These are phyloP conservation scores for Cacoxenus indagator DNA, from an alignment of 2,888 invertebrate species.

Conservation along the genomic window DNA sequence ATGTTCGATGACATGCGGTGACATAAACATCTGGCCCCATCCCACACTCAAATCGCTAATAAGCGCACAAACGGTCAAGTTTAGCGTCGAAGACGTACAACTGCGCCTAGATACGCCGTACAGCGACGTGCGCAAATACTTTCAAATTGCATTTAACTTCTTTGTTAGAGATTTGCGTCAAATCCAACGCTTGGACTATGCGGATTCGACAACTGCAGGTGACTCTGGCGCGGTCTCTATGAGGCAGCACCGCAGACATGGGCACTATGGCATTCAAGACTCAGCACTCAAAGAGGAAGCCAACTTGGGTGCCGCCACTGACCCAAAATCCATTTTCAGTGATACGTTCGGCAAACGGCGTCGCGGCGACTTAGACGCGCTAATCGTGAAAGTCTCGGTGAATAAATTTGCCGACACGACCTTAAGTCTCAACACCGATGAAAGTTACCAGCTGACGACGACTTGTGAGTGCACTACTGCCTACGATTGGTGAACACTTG, in stretches of 20 bases:
- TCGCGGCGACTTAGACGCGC: conserved; percentile 63
- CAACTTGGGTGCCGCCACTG: conserved; percentile 34
- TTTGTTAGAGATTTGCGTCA: conserved; percentile 66
- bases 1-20: conserved; percentile 84
- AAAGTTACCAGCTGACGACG: conserved; percentile 80
- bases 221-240: conserved; percentile 20
- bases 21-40: conserved; percentile 82
- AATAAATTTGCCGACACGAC: conserved; percentile 74
- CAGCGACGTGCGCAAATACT: conserved; percentile 57
- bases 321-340: conserved; percentile 41
- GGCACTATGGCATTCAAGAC: conserved; percentile 31
- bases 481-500: conserved; percentile 71
- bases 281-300: conserved; percentile 30
- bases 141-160: conserved; percentile 63
- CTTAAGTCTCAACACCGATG: conserved; percentile 79
- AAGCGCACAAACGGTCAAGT: conserved; percentile 76
- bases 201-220: conserved; percentile 32
- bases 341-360: conserved; percentile 48
- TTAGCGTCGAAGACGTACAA: conserved; percentile 64
- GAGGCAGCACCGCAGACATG: conserved; percentile 29
- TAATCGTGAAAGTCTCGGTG: conserved; percentile 72
- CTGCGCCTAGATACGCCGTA: conserved; percentile 64
- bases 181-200: conserved; percentile 62
- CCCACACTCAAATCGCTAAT: conserved; percentile 81
- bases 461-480: conserved; percentile 73